Evolutionary conservation across 1,140 invertebrate species (phyloP).

Genomic region (Battus philenor): DNA sequence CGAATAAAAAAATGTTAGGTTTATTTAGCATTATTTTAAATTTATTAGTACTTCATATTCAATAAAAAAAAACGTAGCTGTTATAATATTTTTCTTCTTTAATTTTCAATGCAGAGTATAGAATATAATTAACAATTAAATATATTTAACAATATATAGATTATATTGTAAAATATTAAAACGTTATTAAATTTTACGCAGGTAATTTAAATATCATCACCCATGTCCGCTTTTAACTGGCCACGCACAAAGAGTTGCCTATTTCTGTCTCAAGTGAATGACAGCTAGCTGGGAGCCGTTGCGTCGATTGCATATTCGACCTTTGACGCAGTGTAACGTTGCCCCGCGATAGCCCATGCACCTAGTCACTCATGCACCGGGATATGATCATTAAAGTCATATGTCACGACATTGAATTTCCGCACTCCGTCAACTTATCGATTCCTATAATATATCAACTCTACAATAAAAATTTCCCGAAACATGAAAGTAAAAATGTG

Average conservation of each 20-base stretch:
- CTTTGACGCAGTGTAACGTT: constrained; percentile 39
- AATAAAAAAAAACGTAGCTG: too few species aligned
- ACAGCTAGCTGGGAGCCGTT: constrained; percentile 29
- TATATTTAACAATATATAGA: too few species aligned
- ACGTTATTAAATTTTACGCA: constrained; percentile 11
- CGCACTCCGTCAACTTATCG: constrained; percentile 25
- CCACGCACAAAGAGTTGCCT: constrained; percentile 25
- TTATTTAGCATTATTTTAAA: too few species aligned
- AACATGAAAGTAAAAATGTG: too few species aligned
- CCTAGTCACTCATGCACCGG: constrained; percentile 44
- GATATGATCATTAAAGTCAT: constrained; percentile 24
- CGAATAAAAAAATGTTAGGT: too few species aligned
- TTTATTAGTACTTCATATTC: too few species aligned
- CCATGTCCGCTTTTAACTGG: constrained; percentile 17
- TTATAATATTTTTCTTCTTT: too few species aligned
- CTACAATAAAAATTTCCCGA: too few species aligned
- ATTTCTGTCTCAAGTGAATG: constrained; percentile 35
- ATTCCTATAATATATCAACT: constrained; percentile 17
- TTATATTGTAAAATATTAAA: too few species aligned
- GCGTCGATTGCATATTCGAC: constrained; percentile 33
- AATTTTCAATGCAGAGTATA: too few species aligned
- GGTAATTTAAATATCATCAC: constrained; percentile 17
- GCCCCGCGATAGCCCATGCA: constrained; percentile 48
- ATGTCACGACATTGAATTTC: constrained; percentile 46
- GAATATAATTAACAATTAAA: too few species aligned